Evolutionary conservation across 1,140 invertebrate species (phyloP).

Genomic region (Drosophila dunni): DNA sequence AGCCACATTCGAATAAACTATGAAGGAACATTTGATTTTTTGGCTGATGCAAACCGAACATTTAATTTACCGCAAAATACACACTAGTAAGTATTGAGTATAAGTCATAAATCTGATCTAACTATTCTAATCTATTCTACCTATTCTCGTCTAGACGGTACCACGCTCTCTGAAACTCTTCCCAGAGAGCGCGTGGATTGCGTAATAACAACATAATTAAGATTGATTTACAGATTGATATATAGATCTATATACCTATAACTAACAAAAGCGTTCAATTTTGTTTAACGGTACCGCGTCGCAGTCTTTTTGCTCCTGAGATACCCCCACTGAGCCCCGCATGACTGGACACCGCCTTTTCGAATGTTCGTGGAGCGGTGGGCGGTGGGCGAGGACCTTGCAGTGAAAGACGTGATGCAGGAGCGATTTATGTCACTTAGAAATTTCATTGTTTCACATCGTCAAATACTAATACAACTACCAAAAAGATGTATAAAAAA

Average conservation of each 20-base stretch:
- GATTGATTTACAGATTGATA: no score
- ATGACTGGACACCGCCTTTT: not conserved
- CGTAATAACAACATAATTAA: not conserved
- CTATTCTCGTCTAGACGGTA: not conserved
- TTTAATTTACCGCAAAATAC: no score
- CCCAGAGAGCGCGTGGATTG: not conserved
- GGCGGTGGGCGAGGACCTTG: not conserved
- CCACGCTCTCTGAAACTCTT: not conserved
- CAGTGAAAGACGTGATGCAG: not conserved
- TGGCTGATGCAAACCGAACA: no score
- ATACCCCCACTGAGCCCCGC: not conserved
- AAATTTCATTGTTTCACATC: not conserved
- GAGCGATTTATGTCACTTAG: not conserved
- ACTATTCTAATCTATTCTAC: no score
- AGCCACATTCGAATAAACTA: no score
- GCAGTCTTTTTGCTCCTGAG: not conserved
- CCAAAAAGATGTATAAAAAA: not conserved
- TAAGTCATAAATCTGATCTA: not conserved
- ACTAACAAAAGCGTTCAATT: no score
- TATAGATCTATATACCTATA: no score
- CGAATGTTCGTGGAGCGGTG: not conserved
- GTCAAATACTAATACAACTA: constrained; percentile 1
- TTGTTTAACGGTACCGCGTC: not conserved
- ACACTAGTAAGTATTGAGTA: not conserved
- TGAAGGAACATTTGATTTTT: no score